Conservation (phyloP, 2,888 invertebrate species). For the Laspeyria flexula region DNA sequence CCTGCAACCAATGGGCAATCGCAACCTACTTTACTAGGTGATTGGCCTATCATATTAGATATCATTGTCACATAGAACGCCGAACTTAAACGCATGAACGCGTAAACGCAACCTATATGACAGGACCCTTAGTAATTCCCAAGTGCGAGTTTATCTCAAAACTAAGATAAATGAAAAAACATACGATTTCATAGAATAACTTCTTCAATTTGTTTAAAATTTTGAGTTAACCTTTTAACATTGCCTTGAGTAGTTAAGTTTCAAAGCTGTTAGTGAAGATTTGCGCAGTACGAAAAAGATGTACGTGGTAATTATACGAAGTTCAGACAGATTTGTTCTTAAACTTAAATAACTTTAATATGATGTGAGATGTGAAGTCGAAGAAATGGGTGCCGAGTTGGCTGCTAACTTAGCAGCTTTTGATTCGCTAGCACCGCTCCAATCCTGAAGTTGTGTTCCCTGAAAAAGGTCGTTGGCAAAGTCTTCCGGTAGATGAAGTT, state of each 20-base stretch:
- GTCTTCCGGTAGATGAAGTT: constrained; percentile 62
- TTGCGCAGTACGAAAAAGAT: constrained; percentile 4
- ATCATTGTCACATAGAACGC: no score
- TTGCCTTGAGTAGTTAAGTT: not conserved
- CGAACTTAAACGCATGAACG: no score
- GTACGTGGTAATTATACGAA: constrained; percentile 20
- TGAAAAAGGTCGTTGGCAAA: constrained; percentile 64
- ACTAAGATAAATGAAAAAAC: no score
- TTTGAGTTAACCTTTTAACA: no score
- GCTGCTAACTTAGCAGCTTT: constrained; percentile 51
- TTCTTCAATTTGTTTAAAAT: no score
- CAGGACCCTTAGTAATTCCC: no score
- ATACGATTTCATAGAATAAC: no score
- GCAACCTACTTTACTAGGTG: no score
- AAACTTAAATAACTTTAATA: constrained; percentile 37
- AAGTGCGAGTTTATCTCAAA: no score
- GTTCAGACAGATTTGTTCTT: constrained; percentile 20
- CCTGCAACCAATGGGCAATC: no score
- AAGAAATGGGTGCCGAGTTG: constrained; percentile 33
- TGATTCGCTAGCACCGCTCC: constrained; percentile 52
- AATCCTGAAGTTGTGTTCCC: constrained; percentile 57
- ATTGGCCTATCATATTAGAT: no score
- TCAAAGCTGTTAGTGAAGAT: not conserved
- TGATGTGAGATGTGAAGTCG: constrained; percentile 37
- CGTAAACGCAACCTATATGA: no score